These are phyloP conservation scores for Stegodyphus dumicola DNA, from an alignment of 1,140 invertebrate species.

Conservation along the genomic window DNA sequence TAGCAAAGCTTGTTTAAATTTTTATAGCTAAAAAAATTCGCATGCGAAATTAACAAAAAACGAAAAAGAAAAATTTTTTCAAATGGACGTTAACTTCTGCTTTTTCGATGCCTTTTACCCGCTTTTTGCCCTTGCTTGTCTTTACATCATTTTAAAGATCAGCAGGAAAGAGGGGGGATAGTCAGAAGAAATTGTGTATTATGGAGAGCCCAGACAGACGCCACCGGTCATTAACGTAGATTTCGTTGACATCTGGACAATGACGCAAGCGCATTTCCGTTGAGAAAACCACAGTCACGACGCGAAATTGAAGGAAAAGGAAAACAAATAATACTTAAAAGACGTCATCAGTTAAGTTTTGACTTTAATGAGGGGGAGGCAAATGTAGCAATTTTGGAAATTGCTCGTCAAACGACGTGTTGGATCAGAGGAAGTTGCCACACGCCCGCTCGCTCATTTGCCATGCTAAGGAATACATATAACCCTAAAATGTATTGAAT, in stretches of 20 bases:
- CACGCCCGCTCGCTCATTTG: background rate
- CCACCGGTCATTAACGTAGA: slow-evolving; percentile 38
- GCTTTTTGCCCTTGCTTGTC: too few species aligned
- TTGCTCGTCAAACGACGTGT: background rate
- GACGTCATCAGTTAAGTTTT: background rate
- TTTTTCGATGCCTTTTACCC: too few species aligned
- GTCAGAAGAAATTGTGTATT: too few species aligned
- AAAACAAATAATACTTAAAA: slow-evolving; percentile 22
- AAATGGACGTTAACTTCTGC: too few species aligned
- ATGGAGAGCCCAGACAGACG: slow-evolving; percentile 18
- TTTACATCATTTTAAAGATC: too few species aligned
- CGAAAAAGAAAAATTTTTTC: too few species aligned
- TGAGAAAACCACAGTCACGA: background rate
- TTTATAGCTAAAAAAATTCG: too few species aligned
- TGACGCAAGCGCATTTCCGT: slow-evolving; percentile 50
- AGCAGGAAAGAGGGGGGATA: too few species aligned
- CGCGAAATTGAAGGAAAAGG: background rate
- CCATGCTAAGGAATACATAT: too few species aligned
- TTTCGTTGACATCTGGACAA: slow-evolving; percentile 32
- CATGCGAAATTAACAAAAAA: too few species aligned
- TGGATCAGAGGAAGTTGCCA: background rate
- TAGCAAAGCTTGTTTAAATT: too few species aligned
- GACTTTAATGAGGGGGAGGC: slow-evolving; percentile 3
- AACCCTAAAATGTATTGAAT: too few species aligned
- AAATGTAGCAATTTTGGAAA: slow-evolving; percentile 17